Conservation (phyloP, 1,140 invertebrate genomes). For the Globodera rostochiensis region DNA sequence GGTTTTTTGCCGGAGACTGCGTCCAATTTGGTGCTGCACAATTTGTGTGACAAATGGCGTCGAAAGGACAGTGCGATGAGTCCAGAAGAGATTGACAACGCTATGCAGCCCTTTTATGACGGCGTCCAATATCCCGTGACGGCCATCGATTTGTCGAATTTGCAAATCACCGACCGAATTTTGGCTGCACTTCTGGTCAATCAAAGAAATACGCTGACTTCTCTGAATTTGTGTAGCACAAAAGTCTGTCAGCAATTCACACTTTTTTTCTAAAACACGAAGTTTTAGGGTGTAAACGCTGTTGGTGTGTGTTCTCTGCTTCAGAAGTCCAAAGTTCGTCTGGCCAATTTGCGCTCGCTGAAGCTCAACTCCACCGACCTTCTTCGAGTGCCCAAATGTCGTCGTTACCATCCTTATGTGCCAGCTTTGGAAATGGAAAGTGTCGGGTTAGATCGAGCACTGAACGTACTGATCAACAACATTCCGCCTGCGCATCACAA, state of each 20-base stretch:
- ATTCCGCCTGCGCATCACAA: neutral
- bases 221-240: constrained; percentile 27
- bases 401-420: constrained; percentile 26
- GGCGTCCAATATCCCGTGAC: constrained; percentile 10
- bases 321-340: constrained; percentile 27
- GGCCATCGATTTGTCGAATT: constrained; percentile 17
- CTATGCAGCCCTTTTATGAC: constrained; percentile 21
- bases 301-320: constrained; percentile 20
- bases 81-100: constrained; percentile 31
- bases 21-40: constrained; percentile 13
- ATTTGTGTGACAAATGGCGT: constrained; percentile 27
- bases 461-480: constrained; percentile 2
- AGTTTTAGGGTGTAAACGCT: constrained; percentile 22
- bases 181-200: constrained; percentile 28
- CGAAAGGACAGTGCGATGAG: constrained; percentile 13
- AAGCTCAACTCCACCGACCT: constrained; percentile 29
- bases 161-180: constrained; percentile 30
- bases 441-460: constrained; percentile 14
- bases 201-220: constrained; percentile 14
- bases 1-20: constrained; percentile 16
- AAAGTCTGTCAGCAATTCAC: constrained; percentile 11
- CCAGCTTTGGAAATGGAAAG: constrained; percentile 17
- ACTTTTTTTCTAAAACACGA: constrained; percentile 7
- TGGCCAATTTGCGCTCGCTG: constrained; percentile 13
- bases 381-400: constrained; percentile 27